phyloP scores from a whole-genome alignment of 2,888 invertebrate species.

The Mystacides longicornis region DNA sequence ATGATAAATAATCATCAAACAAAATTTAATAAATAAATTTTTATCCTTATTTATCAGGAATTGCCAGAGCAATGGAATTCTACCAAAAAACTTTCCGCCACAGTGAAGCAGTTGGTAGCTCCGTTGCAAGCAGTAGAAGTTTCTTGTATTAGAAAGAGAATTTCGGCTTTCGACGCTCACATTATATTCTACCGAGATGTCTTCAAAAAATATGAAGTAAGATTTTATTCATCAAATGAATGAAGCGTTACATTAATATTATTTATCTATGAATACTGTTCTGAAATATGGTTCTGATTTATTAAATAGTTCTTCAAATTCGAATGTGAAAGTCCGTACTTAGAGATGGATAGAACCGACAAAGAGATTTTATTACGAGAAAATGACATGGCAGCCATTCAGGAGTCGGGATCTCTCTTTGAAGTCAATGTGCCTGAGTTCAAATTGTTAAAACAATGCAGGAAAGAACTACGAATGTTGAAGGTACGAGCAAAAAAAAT shows the following conservation, averaged over 20 bases:
- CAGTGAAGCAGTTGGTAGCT: slow-evolving; percentile 90
- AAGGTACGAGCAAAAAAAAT: no score
- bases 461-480: slow-evolving; percentile 80
- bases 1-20: neutral
- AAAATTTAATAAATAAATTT: neutral
- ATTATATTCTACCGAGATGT: slow-evolving; percentile 81
- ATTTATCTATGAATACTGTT: neutral
- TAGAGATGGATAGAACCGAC: slow-evolving; percentile 69
- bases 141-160: slow-evolving; percentile 79
- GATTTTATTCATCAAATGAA: neutral
- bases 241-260: neutral
- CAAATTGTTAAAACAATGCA: slow-evolving; percentile 83
- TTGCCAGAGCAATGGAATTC: slow-evolving; percentile 94
- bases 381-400: slow-evolving; percentile 76
- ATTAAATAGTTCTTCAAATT: slow-evolving; percentile 59
- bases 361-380: slow-evolving; percentile 73
- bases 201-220: slow-evolving; percentile 64
- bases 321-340: slow-evolving; percentile 66
- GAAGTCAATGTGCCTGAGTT: slow-evolving; percentile 95
- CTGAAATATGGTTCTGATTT: neutral
- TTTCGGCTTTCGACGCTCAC: slow-evolving; percentile 75
- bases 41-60: slow-evolving; percentile 51
- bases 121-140: slow-evolving; percentile 93
- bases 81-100: slow-evolving; percentile 85
- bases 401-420: slow-evolving; percentile 86